phyloP scores from a whole-genome alignment of 2,113 vertebrate genomes.

The Coracopsis vasa region DNA sequence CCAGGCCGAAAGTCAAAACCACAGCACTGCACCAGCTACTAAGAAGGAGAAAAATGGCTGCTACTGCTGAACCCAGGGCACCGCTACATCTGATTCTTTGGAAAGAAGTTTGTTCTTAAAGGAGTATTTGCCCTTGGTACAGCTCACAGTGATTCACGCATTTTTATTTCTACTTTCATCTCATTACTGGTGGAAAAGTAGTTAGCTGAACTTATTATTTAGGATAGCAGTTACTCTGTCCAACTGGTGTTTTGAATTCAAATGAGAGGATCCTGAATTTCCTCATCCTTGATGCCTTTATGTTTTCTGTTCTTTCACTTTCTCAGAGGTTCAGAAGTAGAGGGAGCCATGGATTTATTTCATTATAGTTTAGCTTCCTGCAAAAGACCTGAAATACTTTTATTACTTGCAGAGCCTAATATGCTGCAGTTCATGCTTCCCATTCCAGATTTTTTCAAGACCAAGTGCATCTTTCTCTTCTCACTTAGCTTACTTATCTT shows the following conservation, averaged over 20 bases:
- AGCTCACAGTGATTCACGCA: not conserved
- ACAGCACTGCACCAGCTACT: too few species aligned
- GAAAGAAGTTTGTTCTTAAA: not conserved
- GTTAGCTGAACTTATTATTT: not conserved
- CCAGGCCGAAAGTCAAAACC: too few species aligned
- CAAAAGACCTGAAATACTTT: not conserved
- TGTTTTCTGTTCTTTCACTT: not conserved
- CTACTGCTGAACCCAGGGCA: too few species aligned
- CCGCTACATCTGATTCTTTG: not conserved
- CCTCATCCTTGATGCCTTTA: fast-evolving
- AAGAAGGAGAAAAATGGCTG: too few species aligned
- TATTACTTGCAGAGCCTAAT: not conserved
- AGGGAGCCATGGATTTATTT: not conserved
- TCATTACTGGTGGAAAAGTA: not conserved
- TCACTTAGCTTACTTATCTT: not conserved
- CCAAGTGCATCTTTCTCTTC: not conserved
- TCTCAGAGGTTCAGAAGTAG: not conserved
- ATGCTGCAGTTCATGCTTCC: not conserved
- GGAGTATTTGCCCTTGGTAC: not conserved
- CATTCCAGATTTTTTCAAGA: not conserved
- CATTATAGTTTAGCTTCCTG: not conserved
- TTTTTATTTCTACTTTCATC: not conserved
- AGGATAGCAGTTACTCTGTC: not conserved
- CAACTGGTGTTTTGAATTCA: not conserved
- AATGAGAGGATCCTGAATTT: not conserved